Conservation (phyloP, 1,140 invertebrate species). For the Drosophila serrata region DNA sequence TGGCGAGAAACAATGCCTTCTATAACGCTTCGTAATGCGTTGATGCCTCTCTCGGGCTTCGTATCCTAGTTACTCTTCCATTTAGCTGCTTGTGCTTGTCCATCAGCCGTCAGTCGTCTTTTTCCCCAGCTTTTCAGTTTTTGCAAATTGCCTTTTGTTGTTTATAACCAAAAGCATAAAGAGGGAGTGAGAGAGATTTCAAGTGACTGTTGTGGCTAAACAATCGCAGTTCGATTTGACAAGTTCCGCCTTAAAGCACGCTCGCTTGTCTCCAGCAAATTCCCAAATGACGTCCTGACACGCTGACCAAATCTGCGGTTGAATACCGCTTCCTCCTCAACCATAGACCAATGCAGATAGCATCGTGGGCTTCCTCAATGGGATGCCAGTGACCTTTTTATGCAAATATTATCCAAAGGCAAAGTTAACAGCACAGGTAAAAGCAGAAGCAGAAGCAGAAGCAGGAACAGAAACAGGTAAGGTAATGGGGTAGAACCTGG, state of each 20-base stretch:
- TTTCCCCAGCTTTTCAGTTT: constrained; percentile 17
- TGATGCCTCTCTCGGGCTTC: background rate
- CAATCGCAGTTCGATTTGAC: constrained; percentile 23
- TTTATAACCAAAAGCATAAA: background rate
- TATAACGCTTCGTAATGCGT: constrained; percentile 34
- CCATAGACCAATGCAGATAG: background rate
- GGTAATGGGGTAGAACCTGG: background rate
- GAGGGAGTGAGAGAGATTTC: no score
- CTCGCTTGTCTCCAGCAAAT: background rate
- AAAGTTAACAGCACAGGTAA: background rate
- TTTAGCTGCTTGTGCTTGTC: constrained; percentile 32
- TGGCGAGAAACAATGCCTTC: constrained; percentile 51
- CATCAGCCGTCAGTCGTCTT: constrained; percentile 46
- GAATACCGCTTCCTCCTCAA: background rate
- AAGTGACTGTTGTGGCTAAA: background rate
- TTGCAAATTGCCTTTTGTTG: constrained; percentile 55
- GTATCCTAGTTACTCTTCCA: constrained; percentile 11
- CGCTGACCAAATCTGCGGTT: constrained; percentile 24
- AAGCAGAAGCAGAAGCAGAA: background rate
- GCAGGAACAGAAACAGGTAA: background rate
- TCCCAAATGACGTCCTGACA: constrained; percentile 10
- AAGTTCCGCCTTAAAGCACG: constrained; percentile 10
- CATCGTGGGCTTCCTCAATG: constrained; percentile 37
- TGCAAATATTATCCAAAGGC: constrained; percentile 72
- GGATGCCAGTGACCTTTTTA: constrained; percentile 81